Evolutionary conservation across 1,140 invertebrate genomes (phyloP), one percentile per base, ranked within the genome.

Genomic region (Lerema accius): DNA sequence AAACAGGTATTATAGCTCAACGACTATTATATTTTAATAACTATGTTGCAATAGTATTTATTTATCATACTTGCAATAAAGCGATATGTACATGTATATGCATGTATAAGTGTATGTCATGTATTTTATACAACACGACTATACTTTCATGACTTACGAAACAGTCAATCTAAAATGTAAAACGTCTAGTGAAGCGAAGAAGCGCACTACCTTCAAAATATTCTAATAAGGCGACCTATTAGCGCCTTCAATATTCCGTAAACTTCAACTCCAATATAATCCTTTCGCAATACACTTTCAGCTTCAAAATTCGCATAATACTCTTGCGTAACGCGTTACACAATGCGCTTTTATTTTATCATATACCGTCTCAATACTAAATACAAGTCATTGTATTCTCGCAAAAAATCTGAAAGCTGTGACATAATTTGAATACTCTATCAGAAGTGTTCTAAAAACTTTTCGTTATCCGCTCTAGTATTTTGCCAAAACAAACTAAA

Each of bases 231-330:
- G 59, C 11, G 42, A 51, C 42, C 48, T 50, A 78, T 85, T 78
- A 82, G 69, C 80, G 63, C 72, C 72, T 77, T 62, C 65, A 49
- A 63, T 71, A 71, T 42, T 67, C 37, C 63, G 55, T 63, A 66
- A 58, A 77, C 73, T 70, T 68, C 65, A 55, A 58, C 56, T 59
- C 59, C 50, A 64, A 58, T 64, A 37, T 46, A 58, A 59, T 64
- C 63, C 71, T 88, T 81, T 83, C 78, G 83, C 73, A 88, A 83
- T 55, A 71, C 32, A 88, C 85, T 86, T 88, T 88, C 85, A 88
- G 81, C 81, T 77, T 78, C 73, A 78, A 85, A 82, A 77, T 67
- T 74, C 62, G 69, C 78, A 74, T 69, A 79, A 72, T 66, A 65
- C 59, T 66, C 70, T 84, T 80, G 71, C 78, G 69, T 66, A 75